Evolutionary conservation across 1,140 invertebrate species (phyloP).

Genomic region (Drosophila pallidifrons): DNA sequence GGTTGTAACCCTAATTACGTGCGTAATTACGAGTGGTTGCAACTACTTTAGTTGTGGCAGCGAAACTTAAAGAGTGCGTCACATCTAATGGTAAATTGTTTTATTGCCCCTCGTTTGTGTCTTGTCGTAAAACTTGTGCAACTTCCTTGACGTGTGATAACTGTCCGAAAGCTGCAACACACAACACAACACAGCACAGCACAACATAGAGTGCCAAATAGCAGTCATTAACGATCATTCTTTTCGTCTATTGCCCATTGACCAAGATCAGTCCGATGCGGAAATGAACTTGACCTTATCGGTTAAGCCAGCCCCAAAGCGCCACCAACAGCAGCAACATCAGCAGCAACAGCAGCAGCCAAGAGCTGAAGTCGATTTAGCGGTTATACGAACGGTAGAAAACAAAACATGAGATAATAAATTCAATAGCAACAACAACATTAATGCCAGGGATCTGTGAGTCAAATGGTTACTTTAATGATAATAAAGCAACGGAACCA

Average conservation of each 20-base stretch:
- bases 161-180: slow-evolving; percentile 30
- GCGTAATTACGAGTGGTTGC: slow-evolving; percentile 48
- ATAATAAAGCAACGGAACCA: slow-evolving; percentile 75
- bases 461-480: slow-evolving; percentile 70
- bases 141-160: slow-evolving; percentile 56
- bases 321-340: not conserved
- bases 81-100: slow-evolving; percentile 68
- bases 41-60: slow-evolving; percentile 16
- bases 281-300: slow-evolving; percentile 82
- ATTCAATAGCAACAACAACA: slow-evolving; percentile 50
- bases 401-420: slow-evolving; percentile 69
- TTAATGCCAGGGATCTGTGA: slow-evolving; percentile 53
- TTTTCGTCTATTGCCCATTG: slow-evolving; percentile 20
- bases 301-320: slow-evolving; percentile 42
- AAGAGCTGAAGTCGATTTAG: slow-evolving; percentile 8
- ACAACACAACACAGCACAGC: not conserved
- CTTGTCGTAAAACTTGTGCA: slow-evolving; percentile 68
- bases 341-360: not conserved
- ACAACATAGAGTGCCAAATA: slow-evolving; percentile 25
- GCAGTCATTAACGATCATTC: slow-evolving; percentile 31
- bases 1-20: slow-evolving; percentile 70
- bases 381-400: slow-evolving; percentile 49
- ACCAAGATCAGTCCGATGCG: slow-evolving; percentile 53
- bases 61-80: slow-evolving; percentile 58
- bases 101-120: slow-evolving; percentile 47